These are phyloP conservation scores for Latrodectus hesperus DNA, from an alignment of 2,888 invertebrate genomes.

Conservation along the genomic window DNA sequence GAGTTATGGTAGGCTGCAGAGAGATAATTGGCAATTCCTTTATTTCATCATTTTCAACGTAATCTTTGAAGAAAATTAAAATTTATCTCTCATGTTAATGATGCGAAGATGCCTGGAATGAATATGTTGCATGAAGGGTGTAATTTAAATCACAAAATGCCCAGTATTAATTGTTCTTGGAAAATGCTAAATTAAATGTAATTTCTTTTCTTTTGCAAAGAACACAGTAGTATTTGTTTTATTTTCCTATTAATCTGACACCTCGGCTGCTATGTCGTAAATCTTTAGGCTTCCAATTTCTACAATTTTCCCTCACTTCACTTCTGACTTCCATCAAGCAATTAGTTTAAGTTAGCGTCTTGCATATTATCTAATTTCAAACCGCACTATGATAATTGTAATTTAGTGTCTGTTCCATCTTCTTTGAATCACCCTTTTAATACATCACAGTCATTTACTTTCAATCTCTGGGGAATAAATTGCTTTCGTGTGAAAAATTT, in stretches of 20 bases:
- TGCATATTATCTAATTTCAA: slow-evolving; percentile 7
- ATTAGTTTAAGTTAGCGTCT: slow-evolving; percentile 37
- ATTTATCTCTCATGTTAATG: slow-evolving; percentile 33
- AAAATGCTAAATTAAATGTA: slow-evolving; percentile 45
- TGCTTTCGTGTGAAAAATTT: not conserved
- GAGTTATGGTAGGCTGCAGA: slow-evolving; percentile 48
- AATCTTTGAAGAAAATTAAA: slow-evolving; percentile 62
- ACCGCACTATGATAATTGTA: not conserved
- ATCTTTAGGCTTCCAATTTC: not conserved
- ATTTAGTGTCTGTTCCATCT: not conserved
- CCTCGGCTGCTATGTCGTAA: not conserved
- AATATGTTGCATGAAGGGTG: slow-evolving; percentile 41
- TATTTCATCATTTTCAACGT: slow-evolving; percentile 46
- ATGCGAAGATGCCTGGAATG: slow-evolving; percentile 16
- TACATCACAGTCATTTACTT: not conserved
- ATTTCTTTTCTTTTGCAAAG: slow-evolving; percentile 23
- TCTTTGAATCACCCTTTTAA: not conserved
- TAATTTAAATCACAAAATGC: slow-evolving; percentile 44
- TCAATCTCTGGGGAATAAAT: not conserved
- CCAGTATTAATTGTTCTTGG: slow-evolving; percentile 39
- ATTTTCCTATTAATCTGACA: slow-evolving; percentile 36
- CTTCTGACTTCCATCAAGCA: slow-evolving; percentile 4
- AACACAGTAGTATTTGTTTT: slow-evolving; percentile 22
- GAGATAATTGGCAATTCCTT: slow-evolving; percentile 56
- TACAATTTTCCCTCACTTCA: slow-evolving; percentile 12